Evolutionary conservation across 2,888 invertebrate genomes (phyloP), one percentile per base, ranked within the genome.

Genomic region (Danaus chrysippus): DNA sequence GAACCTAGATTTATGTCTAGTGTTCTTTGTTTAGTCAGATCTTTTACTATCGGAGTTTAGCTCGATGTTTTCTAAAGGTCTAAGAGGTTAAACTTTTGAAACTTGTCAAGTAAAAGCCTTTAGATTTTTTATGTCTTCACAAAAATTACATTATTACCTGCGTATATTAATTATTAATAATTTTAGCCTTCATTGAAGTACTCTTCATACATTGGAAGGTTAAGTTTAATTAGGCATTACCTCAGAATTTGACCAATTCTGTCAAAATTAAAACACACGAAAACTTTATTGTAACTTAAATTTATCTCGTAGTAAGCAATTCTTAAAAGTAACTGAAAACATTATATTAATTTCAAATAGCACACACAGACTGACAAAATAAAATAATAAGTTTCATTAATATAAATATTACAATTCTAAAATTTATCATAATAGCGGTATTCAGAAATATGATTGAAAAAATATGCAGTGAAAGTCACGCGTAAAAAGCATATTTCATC

Each of bases 381-480:
- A 13, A n/a, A 12, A 54, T 54, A 53, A 57, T 43, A 58, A 23
- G 41, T 55, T 23, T 58, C 68, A 63, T 68, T 68, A 68, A 63
- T 66, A 67, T 61, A 65, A 66, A 64, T 67, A 72, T 74, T 73
- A 71, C 71, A 73, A 72, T 75, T 73, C 73, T 67, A 58, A 68
- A 72, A 74, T 72, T 68, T 69, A 70, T 71, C 72, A 70, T 73
- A 71, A 73, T 71, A 44, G 58, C 62, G 71, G 69, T 68, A 72
- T 68, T 72, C 68, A 72, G 68, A 77, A 75, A 76, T 74, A 79
- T 77, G 74, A 78, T 75, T 74, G 69, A 73, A 71, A 70, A 73
- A 71, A 75, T 72, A 77, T 82, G 73, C 73, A 69, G 70, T 63
- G 67, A 81, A 79, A 84, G 86, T 81, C 87, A 87, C 87, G 87